Conservation (phyloP, 2,797 vertebrate genomes). For the Phrynocephalus guinanensis region DNA sequence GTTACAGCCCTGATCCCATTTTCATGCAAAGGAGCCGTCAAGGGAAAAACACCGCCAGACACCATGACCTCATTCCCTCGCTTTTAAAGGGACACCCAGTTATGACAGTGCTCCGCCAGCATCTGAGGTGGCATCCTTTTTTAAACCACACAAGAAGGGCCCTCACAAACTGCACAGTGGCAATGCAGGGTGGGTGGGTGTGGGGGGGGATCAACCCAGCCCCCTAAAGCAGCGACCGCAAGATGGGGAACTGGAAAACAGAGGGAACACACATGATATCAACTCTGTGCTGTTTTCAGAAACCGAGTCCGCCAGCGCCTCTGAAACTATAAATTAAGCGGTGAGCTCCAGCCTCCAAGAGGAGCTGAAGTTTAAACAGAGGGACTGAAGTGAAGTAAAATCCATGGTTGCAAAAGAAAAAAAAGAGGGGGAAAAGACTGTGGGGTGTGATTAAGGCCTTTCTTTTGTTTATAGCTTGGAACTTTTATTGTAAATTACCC, state of each 20-base stretch:
- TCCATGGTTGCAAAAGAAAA: background rate
- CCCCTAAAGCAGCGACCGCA: rapidly evolving
- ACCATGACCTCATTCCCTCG: conserved; percentile 23
- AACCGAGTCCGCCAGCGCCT: rapidly evolving
- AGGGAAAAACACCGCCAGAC: background rate
- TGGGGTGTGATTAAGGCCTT: no score
- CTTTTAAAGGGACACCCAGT: background rate
- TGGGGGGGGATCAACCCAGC: rapidly evolving
- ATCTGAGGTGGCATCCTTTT: background rate
- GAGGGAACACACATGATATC: background rate
- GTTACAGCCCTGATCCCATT: background rate
- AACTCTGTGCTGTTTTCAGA: background rate
- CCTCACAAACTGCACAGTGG: background rate
- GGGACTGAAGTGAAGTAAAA: background rate
- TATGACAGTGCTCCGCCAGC: background rate
- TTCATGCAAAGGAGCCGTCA: background rate
- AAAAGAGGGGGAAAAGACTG: no score
- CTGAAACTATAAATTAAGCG: background rate
- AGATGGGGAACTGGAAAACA: rapidly evolving
- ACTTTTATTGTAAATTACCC: background rate
- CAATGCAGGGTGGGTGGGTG: no score
- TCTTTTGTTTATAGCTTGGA: no score
- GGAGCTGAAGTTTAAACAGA: background rate
- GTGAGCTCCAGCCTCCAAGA: rapidly evolving
- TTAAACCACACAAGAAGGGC: background rate